Base-by-base conservation (phyloP, 2,888 invertebrate genomes). In the Caenorhabditis virilis region DNA sequence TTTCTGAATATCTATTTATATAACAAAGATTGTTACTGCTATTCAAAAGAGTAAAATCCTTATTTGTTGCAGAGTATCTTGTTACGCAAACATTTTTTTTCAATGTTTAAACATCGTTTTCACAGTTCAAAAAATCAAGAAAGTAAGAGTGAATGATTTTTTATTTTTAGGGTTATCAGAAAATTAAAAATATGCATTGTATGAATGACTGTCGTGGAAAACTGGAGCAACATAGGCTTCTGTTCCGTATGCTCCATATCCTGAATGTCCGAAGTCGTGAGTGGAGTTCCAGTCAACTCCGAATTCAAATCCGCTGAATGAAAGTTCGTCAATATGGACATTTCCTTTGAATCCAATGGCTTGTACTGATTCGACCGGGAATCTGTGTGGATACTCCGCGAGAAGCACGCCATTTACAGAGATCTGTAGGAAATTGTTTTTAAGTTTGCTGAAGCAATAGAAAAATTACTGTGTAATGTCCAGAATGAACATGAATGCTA, bases 241-340 rank as follows among this genome's bases (percentile, higher is more conserved):
- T 20, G 65, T 74, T 39, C 76, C 76, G 57, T 76, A 76, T 47
- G 67, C 57, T 26, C 54, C 43, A 58, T 71, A 76, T 43, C 76
- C 76, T 16, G 43, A 27, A 50, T 76, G 76, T 51, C 76, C 76
- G 47, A 62, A 76, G 39, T 75, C 71, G 30, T 68, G 59, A n/a
- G 33, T 6, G 9, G 45, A 26, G 38, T 53, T 59, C 68, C 63
- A 64, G 51, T 68, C 60, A 22, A 51, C 45, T 33, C 51, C 51
- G 51, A 74, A 76, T 27, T 58, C 61, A 50, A 76, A 76, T 51
- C 69, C 73, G 15, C 64, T 48, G 62, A 73, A 76, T 30, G 57
- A 50, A 48, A 76, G 60, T 60, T 71, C 62, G 27, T 73, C 68
- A 36, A 74, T 60, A 30, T 72, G 59, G 11, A 47, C 67, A 50